Evolutionary conservation across 2,888 invertebrate species (phyloP).

Genomic region (Trachelus tabidus): DNA sequence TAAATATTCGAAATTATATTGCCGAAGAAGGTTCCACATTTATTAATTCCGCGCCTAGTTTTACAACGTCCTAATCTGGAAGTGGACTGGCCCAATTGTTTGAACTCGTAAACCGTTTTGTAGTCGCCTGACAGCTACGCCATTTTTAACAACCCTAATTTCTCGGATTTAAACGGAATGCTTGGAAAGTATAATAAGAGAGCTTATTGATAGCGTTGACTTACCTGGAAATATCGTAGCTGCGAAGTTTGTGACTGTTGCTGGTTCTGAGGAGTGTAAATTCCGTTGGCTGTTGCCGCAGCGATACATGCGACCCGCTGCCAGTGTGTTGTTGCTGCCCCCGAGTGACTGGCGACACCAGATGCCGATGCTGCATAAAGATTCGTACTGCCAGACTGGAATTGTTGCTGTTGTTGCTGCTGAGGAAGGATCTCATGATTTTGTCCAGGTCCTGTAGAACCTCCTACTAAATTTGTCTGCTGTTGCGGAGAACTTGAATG

Average conservation of each 20-base stretch:
- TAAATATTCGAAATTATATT: not conserved
- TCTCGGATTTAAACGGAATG: not conserved
- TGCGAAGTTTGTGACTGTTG: conserved; percentile 14
- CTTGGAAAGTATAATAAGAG: not conserved
- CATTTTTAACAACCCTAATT: not conserved
- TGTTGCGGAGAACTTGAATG: not conserved
- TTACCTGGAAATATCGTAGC: conserved; percentile 22
- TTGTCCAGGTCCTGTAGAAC: conserved; percentile 11
- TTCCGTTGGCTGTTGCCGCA: not conserved
- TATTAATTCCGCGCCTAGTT: not conserved
- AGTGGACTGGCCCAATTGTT: not conserved
- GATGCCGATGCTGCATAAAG: not conserved
- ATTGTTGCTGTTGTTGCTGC: conserved; percentile 10
- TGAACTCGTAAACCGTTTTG: not conserved
- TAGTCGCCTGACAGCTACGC: not conserved
- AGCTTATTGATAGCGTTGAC: not conserved
- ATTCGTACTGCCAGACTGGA: not conserved
- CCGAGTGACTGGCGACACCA: not conserved
- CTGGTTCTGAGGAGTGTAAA: not conserved
- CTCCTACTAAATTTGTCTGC: conserved; percentile 16
- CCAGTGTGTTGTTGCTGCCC: conserved; percentile 10
- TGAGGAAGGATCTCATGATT: conserved; percentile 13
- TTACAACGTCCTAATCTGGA: not conserved
- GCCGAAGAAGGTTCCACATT: not conserved
- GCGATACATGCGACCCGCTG: conserved; percentile 14